Evolutionary conservation across 2,888 invertebrate species (phyloP).

Genomic region (Ochropacha duplaris): DNA sequence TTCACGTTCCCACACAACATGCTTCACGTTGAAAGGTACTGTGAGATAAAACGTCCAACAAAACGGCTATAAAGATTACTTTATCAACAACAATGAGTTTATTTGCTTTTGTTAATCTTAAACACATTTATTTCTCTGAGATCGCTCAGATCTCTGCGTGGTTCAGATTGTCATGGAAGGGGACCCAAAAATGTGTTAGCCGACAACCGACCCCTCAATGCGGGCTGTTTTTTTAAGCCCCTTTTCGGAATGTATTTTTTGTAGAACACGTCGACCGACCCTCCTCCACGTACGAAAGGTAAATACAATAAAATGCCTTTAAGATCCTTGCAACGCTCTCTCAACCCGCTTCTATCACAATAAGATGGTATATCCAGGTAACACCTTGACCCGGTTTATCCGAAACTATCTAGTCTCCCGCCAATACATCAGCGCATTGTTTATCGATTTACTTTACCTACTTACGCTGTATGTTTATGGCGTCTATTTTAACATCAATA

Average conservation of each 20-base stretch:
- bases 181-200: not conserved
- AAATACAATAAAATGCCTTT: not conserved
- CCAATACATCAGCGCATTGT: not conserved
- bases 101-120: not conserved
- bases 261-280: not conserved
- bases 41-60: not conserved
- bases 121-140: not conserved
- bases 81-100: not conserved
- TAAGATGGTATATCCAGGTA: not conserved
- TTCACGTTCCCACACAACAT: not conserved
- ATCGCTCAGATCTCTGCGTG: not conserved
- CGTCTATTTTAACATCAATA: not conserved
- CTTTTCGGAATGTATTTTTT: not conserved
- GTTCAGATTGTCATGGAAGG: not conserved
- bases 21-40: not conserved
- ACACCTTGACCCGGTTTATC: slow-evolving; percentile 1
- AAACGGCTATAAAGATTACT: not conserved
- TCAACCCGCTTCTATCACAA: not conserved
- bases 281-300: not conserved
- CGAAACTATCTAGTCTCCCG: not conserved
- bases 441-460: not conserved
- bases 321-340: not conserved
- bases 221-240: not conserved
- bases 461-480: not conserved
- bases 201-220: not conserved